Evolutionary conservation across 2,888 invertebrate genomes (phyloP).

Genomic region (Micropterix aruncella): DNA sequence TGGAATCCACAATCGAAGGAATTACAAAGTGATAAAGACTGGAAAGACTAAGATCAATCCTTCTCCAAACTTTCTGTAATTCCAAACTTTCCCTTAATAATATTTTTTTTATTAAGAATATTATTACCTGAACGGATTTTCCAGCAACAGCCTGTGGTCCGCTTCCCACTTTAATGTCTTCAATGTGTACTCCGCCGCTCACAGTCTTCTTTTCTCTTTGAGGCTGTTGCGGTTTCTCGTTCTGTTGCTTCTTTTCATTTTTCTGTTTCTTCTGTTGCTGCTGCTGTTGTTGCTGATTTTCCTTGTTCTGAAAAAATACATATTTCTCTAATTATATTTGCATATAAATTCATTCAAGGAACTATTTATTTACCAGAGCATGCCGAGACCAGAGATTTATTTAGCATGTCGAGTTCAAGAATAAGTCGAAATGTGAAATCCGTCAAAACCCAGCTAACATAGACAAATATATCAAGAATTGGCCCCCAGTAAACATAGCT

Average conservation of each 20-base stretch:
- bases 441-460: too few species aligned
- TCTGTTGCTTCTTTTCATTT: constrained; percentile 19
- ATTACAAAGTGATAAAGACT: too few species aligned
- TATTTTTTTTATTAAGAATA: too few species aligned
- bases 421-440: too few species aligned
- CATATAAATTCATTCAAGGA: too few species aligned
- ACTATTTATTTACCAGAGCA: too few species aligned
- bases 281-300: constrained; percentile 11
- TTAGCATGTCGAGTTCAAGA: too few species aligned
- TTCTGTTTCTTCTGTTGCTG: constrained; percentile 27
- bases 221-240: constrained; percentile 15
- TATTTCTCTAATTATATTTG: neutral
- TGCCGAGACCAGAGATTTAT: too few species aligned
- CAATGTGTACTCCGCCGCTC: constrained; percentile 63
- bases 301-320: constrained; percentile 6
- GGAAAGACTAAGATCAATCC: too few species aligned
- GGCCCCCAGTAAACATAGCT: too few species aligned
- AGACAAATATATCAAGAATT: too few species aligned
- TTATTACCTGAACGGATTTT: constrained; percentile 48
- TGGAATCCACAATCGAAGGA: too few species aligned
- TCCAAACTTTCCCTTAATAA: neutral
- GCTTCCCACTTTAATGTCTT: constrained; percentile 67
- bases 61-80: constrained; percentile 3
- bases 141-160: constrained; percentile 69
- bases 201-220: constrained; percentile 41